Evolutionary conservation across 2,797 vertebrate species (phyloP).

Genomic region (Xenops minutus): DNA sequence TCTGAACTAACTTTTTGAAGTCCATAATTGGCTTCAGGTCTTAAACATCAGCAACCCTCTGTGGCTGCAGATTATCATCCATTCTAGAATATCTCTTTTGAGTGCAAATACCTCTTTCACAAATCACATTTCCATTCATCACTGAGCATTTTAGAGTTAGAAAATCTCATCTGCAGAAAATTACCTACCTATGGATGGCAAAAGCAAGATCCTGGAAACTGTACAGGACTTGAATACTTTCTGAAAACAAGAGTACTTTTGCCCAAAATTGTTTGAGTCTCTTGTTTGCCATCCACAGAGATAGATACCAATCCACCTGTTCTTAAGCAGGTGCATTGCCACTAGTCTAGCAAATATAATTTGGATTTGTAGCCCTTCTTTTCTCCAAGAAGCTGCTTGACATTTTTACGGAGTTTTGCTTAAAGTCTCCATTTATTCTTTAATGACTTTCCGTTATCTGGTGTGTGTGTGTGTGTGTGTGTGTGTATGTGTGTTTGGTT

Average conservation of each 20-base stretch:
- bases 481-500: too few relatives aligned
- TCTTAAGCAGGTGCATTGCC: background rate
- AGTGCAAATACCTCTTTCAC: background rate
- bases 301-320: background rate
- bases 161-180: background rate
- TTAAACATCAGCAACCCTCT: background rate
- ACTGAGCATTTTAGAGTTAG: background rate
- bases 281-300: background rate
- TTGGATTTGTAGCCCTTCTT: background rate
- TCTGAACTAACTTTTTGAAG: background rate
- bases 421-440: background rate
- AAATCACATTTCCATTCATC: background rate
- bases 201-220: background rate
- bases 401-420: background rate
- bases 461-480: too few relatives aligned
- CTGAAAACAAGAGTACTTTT: background rate
- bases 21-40: background rate
- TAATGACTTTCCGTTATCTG: background rate
- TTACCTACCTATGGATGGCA: background rate
- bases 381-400: background rate
- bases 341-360: background rate
- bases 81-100: background rate
- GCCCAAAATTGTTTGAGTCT: background rate
- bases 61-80: background rate
- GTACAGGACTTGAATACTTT: background rate